Percentiles rank a stretch among this genome's conserved stretches.
Conservation (phyloP, 2,888 invertebrate genomes). For the Norana najaformis region DNA sequence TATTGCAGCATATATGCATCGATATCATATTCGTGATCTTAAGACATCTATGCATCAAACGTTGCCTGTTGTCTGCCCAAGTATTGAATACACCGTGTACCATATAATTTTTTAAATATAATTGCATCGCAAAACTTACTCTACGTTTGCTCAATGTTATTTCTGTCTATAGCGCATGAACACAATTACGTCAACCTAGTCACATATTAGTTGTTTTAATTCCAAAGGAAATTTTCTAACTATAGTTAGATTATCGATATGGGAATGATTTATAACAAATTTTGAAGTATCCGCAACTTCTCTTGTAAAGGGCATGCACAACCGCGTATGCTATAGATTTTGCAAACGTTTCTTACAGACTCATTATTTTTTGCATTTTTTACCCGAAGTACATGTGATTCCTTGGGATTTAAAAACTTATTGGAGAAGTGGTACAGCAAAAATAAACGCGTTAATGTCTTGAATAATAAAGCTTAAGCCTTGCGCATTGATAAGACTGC, state of each 20-base stretch:
- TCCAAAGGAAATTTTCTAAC: neutral
- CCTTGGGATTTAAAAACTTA: no score
- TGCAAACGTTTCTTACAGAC: no score
- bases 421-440: no score
- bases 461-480: no score
- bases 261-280: neutral
- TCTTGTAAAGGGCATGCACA: no score
- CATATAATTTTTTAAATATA: neutral
- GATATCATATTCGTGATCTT: neutral
- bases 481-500: no score
- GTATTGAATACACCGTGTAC: neutral
- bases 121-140: neutral
- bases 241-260: no score
- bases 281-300: neutral
- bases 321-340: no score
- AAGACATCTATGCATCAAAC: neutral
- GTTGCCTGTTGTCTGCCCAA: no score
- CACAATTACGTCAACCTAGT: conserved; percentile 1
- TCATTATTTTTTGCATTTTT: no score
- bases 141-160: neutral
- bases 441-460: no score
- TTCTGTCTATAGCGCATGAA: neutral
- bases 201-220: neutral
- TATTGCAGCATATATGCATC: neutral
- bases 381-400: no score